Base-by-base conservation (phyloP, 2,113 vertebrate species). In the Hiodon tergisus region DNA sequence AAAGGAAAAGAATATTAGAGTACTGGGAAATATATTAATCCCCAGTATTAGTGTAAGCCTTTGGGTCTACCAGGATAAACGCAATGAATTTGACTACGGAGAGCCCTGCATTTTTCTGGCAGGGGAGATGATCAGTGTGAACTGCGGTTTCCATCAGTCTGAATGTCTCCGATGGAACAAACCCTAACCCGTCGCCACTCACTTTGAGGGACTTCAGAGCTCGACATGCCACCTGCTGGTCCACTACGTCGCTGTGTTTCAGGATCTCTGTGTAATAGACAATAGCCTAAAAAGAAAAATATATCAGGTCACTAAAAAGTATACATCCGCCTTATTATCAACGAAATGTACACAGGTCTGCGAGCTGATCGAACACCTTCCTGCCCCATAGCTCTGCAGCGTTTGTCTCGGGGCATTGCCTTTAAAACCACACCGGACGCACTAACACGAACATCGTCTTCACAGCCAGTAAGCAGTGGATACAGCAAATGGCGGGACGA, bases 131-230 rank as follows among this genome's bases (percentile, higher is more conserved):
- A 31, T 63, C 14, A 13, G 47, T 62, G 71, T 50, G 47, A 53
- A 13, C 6, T 6, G 31, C 65, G 46, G 4, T 9, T 8, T 6
- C 5, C 5, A 7, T 11, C n/a, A n/a, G n/a, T n/a, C n/a, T n/a
- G n/a, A n/a, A n/a, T n/a, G n/a, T n/a, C 31, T 31, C 31, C 31
- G 31, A 31, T 31, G 31, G 31, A 31, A 31, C 31, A 0, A 31
- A 31, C 31, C 31, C 31, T 31, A 31, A 31, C 31, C 31, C 31
- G 2, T 5, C 31, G 78, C 89, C 46, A 77, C 90, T 93, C 86
- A 97, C 97, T 87, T 87, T 86, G 60, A 99, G 93, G 75, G 92
- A 90, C 82, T 93, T 93, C 0, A 99, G 93, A 4, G 96, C 96
- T 83, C 94, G 46, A 54, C 97, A 99, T 0, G 94, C 93, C 0